Evolutionary conservation across 2,113 vertebrate species (phyloP), one percentile per base, ranked within the genome.

Genomic region (Zosterops borbonicus): DNA sequence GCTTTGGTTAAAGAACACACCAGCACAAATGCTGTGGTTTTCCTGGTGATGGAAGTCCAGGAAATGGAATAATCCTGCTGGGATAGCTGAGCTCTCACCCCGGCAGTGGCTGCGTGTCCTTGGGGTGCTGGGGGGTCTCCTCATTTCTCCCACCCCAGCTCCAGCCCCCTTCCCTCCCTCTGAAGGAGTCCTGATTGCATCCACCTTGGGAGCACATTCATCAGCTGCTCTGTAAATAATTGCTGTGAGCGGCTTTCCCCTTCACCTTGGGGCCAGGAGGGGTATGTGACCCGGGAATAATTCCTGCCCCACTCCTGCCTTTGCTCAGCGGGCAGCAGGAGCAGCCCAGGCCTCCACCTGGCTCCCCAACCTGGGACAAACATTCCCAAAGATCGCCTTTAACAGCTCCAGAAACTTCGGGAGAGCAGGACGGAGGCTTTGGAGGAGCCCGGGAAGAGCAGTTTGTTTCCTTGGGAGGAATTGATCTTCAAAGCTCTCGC

Each of bases 401-500:
- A 15, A 12, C 78, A 1, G 27, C 41, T 62, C 49, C 39, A 23
- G 69, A 13, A 53, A 5, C 39, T 22, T 10, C 2, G 21, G 13
- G 56, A 63, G 75, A 63, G 47, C 29, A 13, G 60, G 35, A 25
- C 14, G 53, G 1, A 23, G 46, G 55, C 1, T 13, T 47, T 41
- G 80, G 59, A 78, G 53, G 69, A 81, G 46, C 60, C 55, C 24
- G 5, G 75, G 50, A 69, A 64, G 87, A 86, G 62, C 68, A 19
- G 62, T 68, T 91, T 37, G 58, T 60, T 92, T 89, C 89, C 50
- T 70, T 42, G 71, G 67, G 85, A 91, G 68, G 77, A 86, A 95
- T 77, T 78, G 91, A 95, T 96, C 94, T 96, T 80, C 87, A 89
- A 87, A 90, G 94, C 79, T 68, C 67, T 83, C 11, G 90, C 87